phyloP scores from a whole-genome alignment of 2,797 vertebrate genomes.

The Nothura maculosa region DNA sequence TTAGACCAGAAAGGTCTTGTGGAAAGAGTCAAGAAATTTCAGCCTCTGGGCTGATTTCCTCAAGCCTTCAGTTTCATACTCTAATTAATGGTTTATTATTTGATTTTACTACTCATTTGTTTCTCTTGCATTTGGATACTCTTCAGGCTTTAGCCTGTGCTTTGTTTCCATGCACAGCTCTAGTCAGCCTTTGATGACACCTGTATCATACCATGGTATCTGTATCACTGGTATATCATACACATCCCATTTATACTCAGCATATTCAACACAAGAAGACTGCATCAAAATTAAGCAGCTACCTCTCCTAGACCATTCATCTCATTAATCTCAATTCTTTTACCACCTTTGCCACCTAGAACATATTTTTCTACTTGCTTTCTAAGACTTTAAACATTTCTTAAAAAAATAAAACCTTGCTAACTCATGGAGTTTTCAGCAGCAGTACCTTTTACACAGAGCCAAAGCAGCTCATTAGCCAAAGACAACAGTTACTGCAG shows the following conservation, averaged over 20 bases:
- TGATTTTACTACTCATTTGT: neutral
- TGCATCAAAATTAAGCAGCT: neutral
- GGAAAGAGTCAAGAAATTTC: neutral
- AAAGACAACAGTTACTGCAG: neutral
- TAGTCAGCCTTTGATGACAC: neutral
- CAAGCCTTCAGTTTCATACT: neutral
- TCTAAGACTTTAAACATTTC: neutral
- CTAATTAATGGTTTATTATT: too few relatives aligned
- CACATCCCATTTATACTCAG: neutral
- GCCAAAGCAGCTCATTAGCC: neutral
- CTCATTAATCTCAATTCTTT: neutral
- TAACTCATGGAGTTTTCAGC: neutral
- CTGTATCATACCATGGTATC: too few relatives aligned
- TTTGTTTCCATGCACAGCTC: neutral
- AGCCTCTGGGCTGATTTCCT: neutral
- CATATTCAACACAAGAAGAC: neutral
- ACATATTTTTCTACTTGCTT: neutral
- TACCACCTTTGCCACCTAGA: accelerated
- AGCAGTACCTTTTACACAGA: neutral
- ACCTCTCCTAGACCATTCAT: neutral
- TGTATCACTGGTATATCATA: neutral
- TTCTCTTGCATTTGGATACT: neutral
- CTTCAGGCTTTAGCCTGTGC: neutral
- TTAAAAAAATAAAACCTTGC: neutral
- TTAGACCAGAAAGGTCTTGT: neutral